Percentiles rank a stretch among this genome's conserved stretches.
phyloP scores from a whole-genome alignment of 1,140 invertebrate species.

The Octopus bimaculoides region DNA sequence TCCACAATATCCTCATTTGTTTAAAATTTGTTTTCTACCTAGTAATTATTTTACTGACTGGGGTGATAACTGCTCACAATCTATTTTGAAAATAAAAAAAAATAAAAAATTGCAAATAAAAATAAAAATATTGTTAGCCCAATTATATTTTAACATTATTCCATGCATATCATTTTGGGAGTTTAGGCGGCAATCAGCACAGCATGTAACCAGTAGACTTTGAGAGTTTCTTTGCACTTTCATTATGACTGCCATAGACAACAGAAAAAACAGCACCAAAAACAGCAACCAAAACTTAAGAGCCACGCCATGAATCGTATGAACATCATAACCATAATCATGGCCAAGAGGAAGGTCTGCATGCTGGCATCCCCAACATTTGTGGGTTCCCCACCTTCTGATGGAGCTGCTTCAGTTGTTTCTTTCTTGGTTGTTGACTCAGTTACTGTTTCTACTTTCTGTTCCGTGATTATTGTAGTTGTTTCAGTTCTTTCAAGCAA shows the following conservation, averaged over 20 bases:
- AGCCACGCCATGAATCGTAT: conserved; percentile 35
- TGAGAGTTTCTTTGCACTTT: neutral
- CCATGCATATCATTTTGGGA: conserved; percentile 7
- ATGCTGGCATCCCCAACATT: conserved; percentile 41
- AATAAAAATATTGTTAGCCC: conserved; percentile 9
- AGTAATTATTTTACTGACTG: neutral
- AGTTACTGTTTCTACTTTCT: conserved; percentile 21
- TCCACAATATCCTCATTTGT: too few relatives aligned
- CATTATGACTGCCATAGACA: conserved; percentile 27
- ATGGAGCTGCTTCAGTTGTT: conserved; percentile 11
- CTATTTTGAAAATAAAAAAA: neutral
- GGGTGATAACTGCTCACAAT: conserved; percentile 10
- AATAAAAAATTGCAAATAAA: neutral
- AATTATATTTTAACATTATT: conserved; percentile 1
- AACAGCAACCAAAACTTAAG: conserved; percentile 34
- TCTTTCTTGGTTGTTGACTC: conserved; percentile 18
- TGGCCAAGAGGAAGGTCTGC: conserved; percentile 34
- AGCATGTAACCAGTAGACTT: neutral
- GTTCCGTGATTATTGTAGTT: conserved; percentile 17
- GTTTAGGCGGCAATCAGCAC: neutral
- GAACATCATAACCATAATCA: conserved; percentile 31
- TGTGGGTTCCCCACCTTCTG: conserved; percentile 39
- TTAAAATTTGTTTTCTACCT: too few relatives aligned
- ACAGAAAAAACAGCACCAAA: conserved; percentile 35
- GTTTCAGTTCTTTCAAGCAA: neutral